phyloP scores from a whole-genome alignment of 2,797 vertebrate species.

The Coregonus suidteri region DNA sequence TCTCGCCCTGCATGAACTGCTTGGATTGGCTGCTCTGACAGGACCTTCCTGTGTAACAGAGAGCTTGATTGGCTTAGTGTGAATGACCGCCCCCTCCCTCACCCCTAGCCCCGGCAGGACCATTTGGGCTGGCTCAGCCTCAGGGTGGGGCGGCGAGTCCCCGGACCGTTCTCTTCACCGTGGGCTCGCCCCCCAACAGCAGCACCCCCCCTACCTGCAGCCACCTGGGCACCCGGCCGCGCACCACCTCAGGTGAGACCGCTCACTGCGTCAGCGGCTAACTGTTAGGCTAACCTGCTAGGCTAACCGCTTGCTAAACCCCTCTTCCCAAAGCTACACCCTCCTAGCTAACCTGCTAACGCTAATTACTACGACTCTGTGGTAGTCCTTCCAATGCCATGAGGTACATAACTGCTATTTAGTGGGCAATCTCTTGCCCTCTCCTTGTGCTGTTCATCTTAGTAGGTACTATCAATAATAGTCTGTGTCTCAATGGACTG shows the following conservation, averaged over 20 bases:
- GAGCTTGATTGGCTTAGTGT: conserved; percentile 23
- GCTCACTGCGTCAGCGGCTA: conserved; percentile 2
- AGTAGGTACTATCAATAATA: neutral
- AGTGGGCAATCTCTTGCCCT: neutral
- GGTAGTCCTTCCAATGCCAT: neutral
- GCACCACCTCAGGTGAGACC: conserved; percentile 90
- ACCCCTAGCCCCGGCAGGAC: conserved; percentile 82
- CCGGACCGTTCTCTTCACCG: conserved; percentile 91
- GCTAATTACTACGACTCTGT: neutral
- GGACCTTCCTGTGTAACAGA: conserved; percentile 13
- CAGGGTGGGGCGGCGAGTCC: conserved; percentile 73
- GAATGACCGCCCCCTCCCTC: conserved; percentile 5
- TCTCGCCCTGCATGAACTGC: neutral
- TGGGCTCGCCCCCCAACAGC: conserved; percentile 93
- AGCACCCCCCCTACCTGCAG: conserved; percentile 87
- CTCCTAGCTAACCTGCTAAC: neutral
- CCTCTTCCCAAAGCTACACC: neutral
- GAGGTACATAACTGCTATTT: neutral
- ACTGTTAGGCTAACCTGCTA: neutral
- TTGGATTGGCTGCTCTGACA: neutral
- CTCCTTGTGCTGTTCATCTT: neutral
- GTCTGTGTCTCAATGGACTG: neutral
- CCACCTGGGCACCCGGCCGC: conserved; percentile 86
- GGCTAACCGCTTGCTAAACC: neutral
- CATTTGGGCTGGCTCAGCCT: conserved; percentile 69